These are phyloP conservation scores for Actenoides hombroni DNA, from an alignment of 2,113 vertebrate genomes.

Conservation along the genomic window DNA sequence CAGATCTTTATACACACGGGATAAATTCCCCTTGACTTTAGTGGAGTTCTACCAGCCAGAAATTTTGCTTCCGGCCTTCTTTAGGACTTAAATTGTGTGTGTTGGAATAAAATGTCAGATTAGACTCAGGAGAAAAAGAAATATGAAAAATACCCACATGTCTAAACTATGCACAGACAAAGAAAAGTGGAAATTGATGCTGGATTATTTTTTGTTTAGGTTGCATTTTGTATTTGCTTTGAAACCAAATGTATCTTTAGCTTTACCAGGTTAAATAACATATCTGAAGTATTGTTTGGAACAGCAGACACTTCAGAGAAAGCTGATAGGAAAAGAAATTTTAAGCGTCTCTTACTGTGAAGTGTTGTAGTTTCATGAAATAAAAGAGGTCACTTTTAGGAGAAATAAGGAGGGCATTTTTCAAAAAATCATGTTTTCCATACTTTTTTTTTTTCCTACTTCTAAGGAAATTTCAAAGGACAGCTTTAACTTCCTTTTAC, in stretches of 20 bases:
- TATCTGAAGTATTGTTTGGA: neutral
- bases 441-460: neutral
- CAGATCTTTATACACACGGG: neutral
- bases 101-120: constrained; percentile 49
- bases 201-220: neutral
- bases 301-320: neutral
- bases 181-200: neutral
- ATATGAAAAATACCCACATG: neutral
- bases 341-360: neutral
- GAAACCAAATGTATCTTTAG: constrained; percentile 8
- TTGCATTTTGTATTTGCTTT: neutral
- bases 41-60: neutral
- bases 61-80: constrained; percentile 49
- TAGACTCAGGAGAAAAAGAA: constrained; percentile 32
- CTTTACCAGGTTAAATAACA: neutral
- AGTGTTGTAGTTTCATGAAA: neutral
- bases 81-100: constrained; percentile 21
- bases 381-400: neutral
- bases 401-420: neutral
- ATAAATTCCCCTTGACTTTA: constrained; percentile 26
- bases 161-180: neutral
- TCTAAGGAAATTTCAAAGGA: neutral
- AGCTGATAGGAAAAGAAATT: neutral
- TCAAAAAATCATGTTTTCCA: neutral
- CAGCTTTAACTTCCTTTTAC: neutral